A percentile compares a stretch with the other conserved stretches of the same genome.
Evolutionary conservation across 2,797 vertebrate genomes (phyloP).

Genomic region (Bothrops alternatus): DNA sequence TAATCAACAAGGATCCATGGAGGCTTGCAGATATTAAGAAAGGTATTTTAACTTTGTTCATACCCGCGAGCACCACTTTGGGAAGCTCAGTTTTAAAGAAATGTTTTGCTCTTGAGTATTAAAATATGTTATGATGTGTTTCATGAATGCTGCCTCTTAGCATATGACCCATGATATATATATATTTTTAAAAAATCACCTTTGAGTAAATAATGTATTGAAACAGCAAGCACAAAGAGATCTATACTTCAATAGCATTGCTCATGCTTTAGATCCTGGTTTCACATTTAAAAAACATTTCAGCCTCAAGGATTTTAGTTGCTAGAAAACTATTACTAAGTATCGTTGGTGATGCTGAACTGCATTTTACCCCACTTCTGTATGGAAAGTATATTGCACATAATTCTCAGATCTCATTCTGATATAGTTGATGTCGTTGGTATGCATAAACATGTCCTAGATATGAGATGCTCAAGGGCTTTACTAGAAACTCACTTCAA

Average conservation of each 20-base stretch:
- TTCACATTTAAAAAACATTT: background rate
- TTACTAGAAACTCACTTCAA: background rate
- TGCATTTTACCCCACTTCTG: background rate
- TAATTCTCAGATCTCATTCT: background rate
- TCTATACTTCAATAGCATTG: background rate
- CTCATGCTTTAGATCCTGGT: background rate
- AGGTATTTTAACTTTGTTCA: background rate
- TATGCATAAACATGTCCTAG: background rate
- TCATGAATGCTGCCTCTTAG: background rate
- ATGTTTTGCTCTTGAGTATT: background rate
- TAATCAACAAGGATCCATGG: background rate
- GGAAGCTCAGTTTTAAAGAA: background rate
- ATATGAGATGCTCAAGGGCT: background rate
- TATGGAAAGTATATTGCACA: background rate
- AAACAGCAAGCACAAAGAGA: background rate
- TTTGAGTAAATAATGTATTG: background rate
- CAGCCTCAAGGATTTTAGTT: background rate
- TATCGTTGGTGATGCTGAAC: background rate
- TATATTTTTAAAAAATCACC: background rate
- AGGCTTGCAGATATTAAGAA: background rate
- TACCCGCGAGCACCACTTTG: background rate
- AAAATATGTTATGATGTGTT: background rate
- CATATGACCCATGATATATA: background rate
- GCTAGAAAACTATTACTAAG: background rate
- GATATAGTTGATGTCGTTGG: background rate